These are phyloP conservation scores for Drosophila sp. DNA, from an alignment of 1,140 invertebrate species.

Conservation along the genomic window DNA sequence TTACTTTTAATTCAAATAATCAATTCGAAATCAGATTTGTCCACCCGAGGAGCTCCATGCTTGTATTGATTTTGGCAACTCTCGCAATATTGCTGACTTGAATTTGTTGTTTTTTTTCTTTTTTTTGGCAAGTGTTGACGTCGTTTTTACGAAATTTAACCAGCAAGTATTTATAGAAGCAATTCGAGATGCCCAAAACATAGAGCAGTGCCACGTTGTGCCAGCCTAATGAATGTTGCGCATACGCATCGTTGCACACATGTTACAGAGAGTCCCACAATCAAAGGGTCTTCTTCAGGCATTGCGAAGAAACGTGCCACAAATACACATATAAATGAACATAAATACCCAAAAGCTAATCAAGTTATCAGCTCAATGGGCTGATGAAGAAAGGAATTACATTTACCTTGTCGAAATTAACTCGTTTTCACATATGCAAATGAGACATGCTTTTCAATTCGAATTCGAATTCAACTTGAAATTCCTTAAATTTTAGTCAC, in stretches of 20 bases:
- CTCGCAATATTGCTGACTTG: conserved; percentile 34
- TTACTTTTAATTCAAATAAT: conserved; percentile 79
- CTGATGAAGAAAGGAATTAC: neutral
- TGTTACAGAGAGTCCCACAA: conserved; percentile 15
- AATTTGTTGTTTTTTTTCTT: conserved; percentile 4
- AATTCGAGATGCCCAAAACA: conserved; percentile 21
- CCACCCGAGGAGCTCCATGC: conserved; percentile 18
- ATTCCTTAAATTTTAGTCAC: no score
- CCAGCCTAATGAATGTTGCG: conserved; percentile 37
- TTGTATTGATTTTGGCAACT: conserved; percentile 44
- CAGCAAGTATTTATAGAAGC: conserved; percentile 44
- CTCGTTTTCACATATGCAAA: neutral
- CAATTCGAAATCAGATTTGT: conserved; percentile 69
- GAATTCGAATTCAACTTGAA: no score
- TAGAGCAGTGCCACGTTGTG: conserved; percentile 4
- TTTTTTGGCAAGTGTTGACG: conserved; percentile 50
- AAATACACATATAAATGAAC: conserved; percentile 18
- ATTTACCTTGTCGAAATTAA: neutral
- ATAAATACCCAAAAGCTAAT: neutral
- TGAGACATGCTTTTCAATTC: neutral
- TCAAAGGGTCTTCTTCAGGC: conserved; percentile 9
- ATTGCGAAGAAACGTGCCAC: conserved; percentile 24
- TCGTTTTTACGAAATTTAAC: conserved; percentile 24
- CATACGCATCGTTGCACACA: conserved; percentile 60
- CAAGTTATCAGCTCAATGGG: neutral